phyloP scores from a whole-genome alignment of 2,888 invertebrate species.

The Folsomia candida region DNA sequence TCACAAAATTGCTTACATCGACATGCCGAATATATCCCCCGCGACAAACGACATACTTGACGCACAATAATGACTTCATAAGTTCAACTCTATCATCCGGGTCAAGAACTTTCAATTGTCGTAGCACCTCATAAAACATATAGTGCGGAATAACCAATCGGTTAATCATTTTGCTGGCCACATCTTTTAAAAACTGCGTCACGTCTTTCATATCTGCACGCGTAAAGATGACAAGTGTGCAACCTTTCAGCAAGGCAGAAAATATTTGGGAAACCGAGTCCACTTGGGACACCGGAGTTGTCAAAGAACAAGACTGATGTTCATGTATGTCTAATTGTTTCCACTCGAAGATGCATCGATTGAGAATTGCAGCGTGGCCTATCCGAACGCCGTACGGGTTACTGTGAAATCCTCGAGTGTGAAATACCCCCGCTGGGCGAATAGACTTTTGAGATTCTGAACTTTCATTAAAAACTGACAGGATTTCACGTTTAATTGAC shows the following conservation, averaged over 20 bases:
- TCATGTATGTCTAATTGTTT: constrained; percentile 15
- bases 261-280: constrained; percentile 30
- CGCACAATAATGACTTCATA: not conserved
- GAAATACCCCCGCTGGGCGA: constrained; percentile 66
- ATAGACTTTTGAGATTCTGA: not conserved
- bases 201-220: constrained; percentile 28
- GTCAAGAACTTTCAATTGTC: constrained; percentile 20
- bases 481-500: constrained; percentile 9
- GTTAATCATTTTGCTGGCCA: constrained; percentile 18
- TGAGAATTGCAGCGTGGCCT: constrained; percentile 72
- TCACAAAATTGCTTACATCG: constrained; percentile 1
- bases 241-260: constrained; percentile 33
- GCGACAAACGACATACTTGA: constrained; percentile 21
- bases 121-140: constrained; percentile 20
- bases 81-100: constrained; percentile 11
- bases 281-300: constrained; percentile 18
- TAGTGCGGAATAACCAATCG: constrained; percentile 20
- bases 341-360: constrained; percentile 86
- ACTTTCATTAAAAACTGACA: constrained; percentile 2
- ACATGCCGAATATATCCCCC: constrained; percentile 13
- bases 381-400: constrained; percentile 54
- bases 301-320: constrained; percentile 30
- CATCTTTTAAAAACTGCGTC: constrained; percentile 25
- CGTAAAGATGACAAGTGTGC: constrained; percentile 32
- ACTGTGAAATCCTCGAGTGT: constrained; percentile 65